phyloP scores from a whole-genome alignment of 2,888 invertebrate species.

The Girardia tigrina region DNA sequence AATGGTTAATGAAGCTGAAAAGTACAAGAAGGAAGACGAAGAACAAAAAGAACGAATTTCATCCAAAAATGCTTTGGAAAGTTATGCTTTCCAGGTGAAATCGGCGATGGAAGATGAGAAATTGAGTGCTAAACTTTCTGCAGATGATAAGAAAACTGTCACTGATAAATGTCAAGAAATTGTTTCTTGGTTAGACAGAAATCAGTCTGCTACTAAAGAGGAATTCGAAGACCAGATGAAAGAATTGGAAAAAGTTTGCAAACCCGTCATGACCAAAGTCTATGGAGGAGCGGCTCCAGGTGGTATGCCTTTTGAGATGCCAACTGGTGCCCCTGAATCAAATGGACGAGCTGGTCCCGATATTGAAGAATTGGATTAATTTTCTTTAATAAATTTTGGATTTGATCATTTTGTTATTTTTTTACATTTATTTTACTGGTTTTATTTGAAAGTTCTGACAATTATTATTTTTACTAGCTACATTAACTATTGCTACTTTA shows the following conservation, averaged over 20 bases:
- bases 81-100: constrained; percentile 73
- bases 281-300: constrained; percentile 58
- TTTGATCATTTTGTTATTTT: too few species aligned
- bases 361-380: constrained; percentile 78
- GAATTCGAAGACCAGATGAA: constrained; percentile 88
- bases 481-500: too few species aligned
- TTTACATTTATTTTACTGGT: too few species aligned
- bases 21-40: too few species aligned
- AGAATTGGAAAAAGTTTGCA: constrained; percentile 74
- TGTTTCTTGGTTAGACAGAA: constrained; percentile 59
- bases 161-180: constrained; percentile 70
- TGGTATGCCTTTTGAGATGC: constrained; percentile 39
- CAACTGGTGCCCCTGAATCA: constrained; percentile 37
- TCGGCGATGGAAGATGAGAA: constrained; percentile 71
- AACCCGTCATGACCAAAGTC: constrained; percentile 81
- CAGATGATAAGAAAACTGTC: constrained; percentile 64
- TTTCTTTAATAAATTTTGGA: too few species aligned
- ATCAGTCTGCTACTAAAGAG: constrained; percentile 67
- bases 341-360: constrained; percentile 61
- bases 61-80: too few species aligned
- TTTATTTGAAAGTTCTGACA: too few species aligned
- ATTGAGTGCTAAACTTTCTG: constrained; percentile 70
- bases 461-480: too few species aligned
- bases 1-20: too few species aligned
- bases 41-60: too few species aligned